Evolutionary conservation across 2,797 vertebrate species (phyloP).

Genomic region (Prunella strophiata): DNA sequence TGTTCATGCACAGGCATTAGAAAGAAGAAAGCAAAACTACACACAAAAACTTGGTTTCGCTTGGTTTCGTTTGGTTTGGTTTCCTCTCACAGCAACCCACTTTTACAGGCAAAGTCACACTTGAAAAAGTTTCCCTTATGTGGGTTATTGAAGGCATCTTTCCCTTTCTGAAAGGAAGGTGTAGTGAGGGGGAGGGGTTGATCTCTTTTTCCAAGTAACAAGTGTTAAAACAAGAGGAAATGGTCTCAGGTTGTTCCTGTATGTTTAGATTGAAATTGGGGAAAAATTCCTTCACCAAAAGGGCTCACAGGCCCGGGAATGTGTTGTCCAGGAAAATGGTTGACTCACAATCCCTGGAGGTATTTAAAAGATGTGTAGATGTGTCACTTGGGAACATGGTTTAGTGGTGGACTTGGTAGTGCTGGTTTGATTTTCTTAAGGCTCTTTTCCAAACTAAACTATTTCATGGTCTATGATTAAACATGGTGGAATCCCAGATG

Average conservation of each 20-base stretch:
- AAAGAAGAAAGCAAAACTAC: not conserved
- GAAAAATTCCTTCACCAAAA: not conserved
- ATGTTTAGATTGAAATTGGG: not conserved
- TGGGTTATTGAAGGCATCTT: not conserved
- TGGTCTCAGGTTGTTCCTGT: not conserved
- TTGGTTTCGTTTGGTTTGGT: not conserved
- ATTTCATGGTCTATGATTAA: not conserved
- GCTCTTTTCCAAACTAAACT: not conserved
- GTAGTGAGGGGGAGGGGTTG: fast-evolving
- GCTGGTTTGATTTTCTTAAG: not conserved
- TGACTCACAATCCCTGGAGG: not conserved
- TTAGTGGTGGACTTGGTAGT: not conserved
- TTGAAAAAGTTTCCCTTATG: not conserved
- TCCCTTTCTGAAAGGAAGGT: not conserved
- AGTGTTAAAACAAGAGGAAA: not conserved
- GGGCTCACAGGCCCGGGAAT: not conserved
- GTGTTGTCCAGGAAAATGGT: not conserved
- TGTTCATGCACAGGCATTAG: not conserved
- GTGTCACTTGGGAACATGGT: not conserved
- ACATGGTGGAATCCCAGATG: not conserved
- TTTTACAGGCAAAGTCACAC: not conserved
- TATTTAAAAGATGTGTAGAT: not conserved
- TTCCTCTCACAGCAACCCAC: not conserved
- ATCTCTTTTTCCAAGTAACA: not conserved
- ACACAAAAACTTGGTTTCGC: too few relatives aligned